These are phyloP conservation scores for Bovichtus diacanthus DNA, from an alignment of 2,797 vertebrate species.

Conservation along the genomic window DNA sequence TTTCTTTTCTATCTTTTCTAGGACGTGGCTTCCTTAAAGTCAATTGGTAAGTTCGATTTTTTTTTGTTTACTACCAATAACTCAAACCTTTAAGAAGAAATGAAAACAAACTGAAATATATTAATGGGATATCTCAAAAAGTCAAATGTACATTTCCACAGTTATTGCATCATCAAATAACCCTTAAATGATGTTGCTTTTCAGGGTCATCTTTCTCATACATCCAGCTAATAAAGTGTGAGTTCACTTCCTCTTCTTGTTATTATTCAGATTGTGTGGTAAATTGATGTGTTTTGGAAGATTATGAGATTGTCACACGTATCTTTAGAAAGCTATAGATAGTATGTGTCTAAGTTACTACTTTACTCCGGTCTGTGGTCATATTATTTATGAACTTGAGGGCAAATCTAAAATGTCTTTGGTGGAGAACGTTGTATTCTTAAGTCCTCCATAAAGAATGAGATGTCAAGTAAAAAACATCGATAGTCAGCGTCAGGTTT, in stretches of 20 bases:
- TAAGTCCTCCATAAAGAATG: neutral
- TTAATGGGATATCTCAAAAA: neutral
- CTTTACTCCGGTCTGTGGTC: neutral
- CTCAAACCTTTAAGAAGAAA: neutral
- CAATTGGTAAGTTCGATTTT: constrained; percentile 16
- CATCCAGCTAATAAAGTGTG: constrained; percentile 58
- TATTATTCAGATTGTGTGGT: neutral
- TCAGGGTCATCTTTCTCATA: constrained; percentile 52
- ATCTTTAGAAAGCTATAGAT: neutral
- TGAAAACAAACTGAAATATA: neutral
- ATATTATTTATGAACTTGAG: neutral
- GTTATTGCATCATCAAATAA: neutral
- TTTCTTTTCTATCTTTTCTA: constrained; percentile 37
- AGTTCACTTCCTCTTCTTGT: constrained; percentile 33
- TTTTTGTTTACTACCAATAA: neutral
- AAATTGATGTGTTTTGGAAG: neutral
- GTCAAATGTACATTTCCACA: neutral
- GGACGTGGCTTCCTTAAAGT: neutral
- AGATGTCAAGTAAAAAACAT: neutral
- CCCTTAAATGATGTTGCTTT: constrained; percentile 4
- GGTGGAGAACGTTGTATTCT: neutral
- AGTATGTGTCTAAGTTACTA: neutral
- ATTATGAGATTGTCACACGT: neutral
- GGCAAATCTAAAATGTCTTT: neutral
- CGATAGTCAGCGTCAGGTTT: neutral